Percentiles rank a stretch among this genome's conserved stretches.
phyloP scores from a whole-genome alignment of 1,140 invertebrate species.

The Melanaphis sacchari region DNA sequence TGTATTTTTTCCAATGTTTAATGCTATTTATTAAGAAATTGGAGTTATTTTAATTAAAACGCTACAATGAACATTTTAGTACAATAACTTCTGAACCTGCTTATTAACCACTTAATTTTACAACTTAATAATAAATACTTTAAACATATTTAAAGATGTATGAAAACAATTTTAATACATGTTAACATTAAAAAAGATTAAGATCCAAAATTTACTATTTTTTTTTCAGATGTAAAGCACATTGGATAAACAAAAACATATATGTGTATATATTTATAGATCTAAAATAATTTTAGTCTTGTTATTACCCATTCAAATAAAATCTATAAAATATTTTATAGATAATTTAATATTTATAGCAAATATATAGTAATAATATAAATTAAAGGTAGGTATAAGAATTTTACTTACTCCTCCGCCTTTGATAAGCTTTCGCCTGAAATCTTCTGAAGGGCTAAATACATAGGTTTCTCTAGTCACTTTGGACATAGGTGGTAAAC shows the following conservation, averaged over 20 bases:
- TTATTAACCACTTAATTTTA: background rate
- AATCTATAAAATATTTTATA: background rate
- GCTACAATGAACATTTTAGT: no score
- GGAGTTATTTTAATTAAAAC: no score
- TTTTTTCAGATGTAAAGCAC: background rate
- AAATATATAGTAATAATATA: background rate
- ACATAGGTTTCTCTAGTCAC: constrained; percentile 77
- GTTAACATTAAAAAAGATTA: background rate
- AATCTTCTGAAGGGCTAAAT: constrained; percentile 89
- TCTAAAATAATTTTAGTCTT: no score
- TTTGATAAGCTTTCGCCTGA: constrained; percentile 83
- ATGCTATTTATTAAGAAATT: no score
- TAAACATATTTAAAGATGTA: background rate
- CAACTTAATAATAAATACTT: background rate
- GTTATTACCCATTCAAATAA: background rate
- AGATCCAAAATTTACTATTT: background rate
- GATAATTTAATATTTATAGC: background rate
- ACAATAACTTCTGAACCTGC: no score
- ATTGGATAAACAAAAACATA: background rate
- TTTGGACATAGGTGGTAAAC: constrained; percentile 70
- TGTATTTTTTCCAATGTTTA: no score
- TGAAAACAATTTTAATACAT: background rate
- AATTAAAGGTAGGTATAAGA: background rate
- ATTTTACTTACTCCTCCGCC: constrained; percentile 77
- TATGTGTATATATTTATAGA: background rate